Conservation (phyloP, 2,888 invertebrate species). For the Hydriomena furcata region DNA sequence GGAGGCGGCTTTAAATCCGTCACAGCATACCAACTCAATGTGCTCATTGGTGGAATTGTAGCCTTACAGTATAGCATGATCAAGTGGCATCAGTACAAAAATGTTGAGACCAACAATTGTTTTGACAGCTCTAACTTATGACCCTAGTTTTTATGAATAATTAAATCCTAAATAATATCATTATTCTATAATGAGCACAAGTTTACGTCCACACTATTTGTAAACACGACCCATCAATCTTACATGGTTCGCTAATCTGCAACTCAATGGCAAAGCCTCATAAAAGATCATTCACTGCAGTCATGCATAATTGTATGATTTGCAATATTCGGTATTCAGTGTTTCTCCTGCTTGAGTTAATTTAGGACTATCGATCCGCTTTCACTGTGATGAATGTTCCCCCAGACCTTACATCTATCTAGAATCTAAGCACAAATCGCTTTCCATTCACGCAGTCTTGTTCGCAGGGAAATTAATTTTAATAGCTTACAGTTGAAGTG, state of each 20-base stretch:
- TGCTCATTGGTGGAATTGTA: too few species aligned
- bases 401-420: slow-evolving; percentile 59
- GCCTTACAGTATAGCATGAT: too few species aligned
- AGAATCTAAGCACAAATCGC: slow-evolving; percentile 65
- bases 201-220: background rate
- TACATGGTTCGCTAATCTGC: background rate
- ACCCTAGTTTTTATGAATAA: too few species aligned
- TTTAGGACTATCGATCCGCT: slow-evolving; percentile 70
- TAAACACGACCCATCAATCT: background rate
- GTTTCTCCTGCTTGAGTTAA: slow-evolving; percentile 52
- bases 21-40: too few species aligned
- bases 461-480: slow-evolving; percentile 55
- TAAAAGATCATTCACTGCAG: slow-evolving; percentile 49
- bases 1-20: too few species aligned
- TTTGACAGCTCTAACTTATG: too few species aligned
- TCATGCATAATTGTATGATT: slow-evolving; percentile 58
- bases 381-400: slow-evolving; percentile 71
- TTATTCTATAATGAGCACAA: too few species aligned
- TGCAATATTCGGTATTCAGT: slow-evolving; percentile 43
- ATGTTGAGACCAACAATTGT: too few species aligned
- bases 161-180: too few species aligned
- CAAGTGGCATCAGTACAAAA: too few species aligned
- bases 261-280: background rate
- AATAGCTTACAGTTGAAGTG: slow-evolving; percentile 3
- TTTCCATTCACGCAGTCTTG: slow-evolving; percentile 70